Percentiles rank a stretch among this genome's conserved stretches.
Evolutionary conservation across 2,888 invertebrate genomes (phyloP).

Genomic region (Synanthedon formicaeformis): DNA sequence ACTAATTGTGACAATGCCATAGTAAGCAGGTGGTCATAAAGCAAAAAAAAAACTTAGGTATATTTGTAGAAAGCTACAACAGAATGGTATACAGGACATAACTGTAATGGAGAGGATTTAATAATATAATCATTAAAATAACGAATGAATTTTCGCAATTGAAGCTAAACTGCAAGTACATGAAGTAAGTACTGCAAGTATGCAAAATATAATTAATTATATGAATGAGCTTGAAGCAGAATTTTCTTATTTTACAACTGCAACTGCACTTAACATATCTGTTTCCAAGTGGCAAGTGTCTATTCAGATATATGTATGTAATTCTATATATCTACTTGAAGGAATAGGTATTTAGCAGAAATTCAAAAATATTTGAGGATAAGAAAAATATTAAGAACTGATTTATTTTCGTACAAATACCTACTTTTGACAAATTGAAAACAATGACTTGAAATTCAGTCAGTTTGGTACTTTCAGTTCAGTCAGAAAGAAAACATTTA

Average conservation of each 20-base stretch:
- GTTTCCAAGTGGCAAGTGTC: not conserved
- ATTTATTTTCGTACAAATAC: slow-evolving; percentile 8
- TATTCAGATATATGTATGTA: not conserved
- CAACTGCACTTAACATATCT: too few relatives aligned
- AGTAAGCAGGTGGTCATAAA: too few relatives aligned
- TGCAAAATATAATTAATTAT: too few relatives aligned
- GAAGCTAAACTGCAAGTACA: not conserved
- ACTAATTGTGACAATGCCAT: too few relatives aligned
- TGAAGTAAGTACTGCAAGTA: too few relatives aligned
- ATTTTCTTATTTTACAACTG: not conserved
- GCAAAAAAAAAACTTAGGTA: too few relatives aligned
- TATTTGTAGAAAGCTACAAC: too few relatives aligned
- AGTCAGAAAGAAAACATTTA: slow-evolving; percentile 1
- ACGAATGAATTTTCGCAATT: not conserved
- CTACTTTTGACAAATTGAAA: slow-evolving; percentile 6
- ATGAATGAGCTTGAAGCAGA: too few relatives aligned
- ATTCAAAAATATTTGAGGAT: slow-evolving; percentile 3
- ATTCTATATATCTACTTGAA: not conserved
- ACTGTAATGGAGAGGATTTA: not conserved
- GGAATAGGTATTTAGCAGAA: not conserved
- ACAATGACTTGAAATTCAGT: slow-evolving; percentile 4
- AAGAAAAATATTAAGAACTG: slow-evolving; percentile 7
- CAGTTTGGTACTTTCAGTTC: slow-evolving; percentile 4
- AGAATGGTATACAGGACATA: not conserved
- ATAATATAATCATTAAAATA: not conserved